A percentile compares a stretch with the other conserved stretches of the same genome.
These are phyloP conservation scores for Bradynema listronoti DNA, from an alignment of 1,140 invertebrate species.

Conservation along the genomic window DNA sequence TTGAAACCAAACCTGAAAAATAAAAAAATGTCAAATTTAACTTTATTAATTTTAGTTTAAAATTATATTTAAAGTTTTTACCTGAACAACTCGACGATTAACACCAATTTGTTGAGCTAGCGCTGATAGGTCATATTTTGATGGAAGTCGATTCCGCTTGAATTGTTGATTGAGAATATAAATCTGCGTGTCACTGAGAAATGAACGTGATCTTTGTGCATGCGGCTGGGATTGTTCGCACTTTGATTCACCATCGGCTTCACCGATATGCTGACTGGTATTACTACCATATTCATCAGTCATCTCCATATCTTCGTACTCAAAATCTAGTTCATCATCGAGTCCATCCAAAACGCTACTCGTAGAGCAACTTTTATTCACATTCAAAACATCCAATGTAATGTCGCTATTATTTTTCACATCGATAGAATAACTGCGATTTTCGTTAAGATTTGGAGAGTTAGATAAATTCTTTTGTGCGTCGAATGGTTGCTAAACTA, in stretches of 20 bases:
- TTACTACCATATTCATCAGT: conserved; percentile 3
- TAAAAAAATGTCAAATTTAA: conserved; percentile 16
- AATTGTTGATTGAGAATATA: conserved; percentile 79
- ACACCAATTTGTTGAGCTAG: conserved; percentile 82
- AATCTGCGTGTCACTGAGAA: conserved; percentile 86
- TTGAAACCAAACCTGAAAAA: conserved; percentile 77
- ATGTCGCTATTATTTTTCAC: no score
- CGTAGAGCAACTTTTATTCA: no score
- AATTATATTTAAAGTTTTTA: conserved; percentile 15
- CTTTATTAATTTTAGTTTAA: neutral
- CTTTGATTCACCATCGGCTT: conserved; percentile 1
- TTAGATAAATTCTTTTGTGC: no score
- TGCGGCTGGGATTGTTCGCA: conserved; percentile 16
- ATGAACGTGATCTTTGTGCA: conserved; percentile 71
- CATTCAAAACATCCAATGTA: no score
- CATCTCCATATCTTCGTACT: neutral
- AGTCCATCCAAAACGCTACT: no score
- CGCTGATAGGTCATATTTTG: conserved; percentile 79
- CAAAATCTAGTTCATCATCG: no score
- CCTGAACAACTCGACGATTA: conserved; percentile 81
- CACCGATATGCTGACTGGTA: no score
- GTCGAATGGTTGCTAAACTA: no score
- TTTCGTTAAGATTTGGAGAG: no score
- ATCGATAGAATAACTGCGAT: no score
- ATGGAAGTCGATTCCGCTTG: conserved; percentile 78